Base-by-base conservation (phyloP, 2,113 vertebrate species). In the Gavia stellata region DNA sequence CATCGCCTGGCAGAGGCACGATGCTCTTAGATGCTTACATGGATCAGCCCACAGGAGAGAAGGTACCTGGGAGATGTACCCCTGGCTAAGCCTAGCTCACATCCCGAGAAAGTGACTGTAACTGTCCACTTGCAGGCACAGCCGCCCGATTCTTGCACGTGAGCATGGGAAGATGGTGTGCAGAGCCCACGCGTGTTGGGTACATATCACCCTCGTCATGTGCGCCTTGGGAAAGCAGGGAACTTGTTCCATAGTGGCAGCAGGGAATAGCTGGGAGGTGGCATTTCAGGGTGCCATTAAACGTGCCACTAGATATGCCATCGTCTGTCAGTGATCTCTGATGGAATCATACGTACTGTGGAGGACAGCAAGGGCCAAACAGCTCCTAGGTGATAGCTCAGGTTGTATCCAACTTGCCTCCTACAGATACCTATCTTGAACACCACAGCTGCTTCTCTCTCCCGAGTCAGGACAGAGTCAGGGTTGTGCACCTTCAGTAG, bases 371-470 rank as follows among this genome's bases (percentile, higher is more conserved):
- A 79, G 50, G 20, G 42, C 33, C 70, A 66, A 56, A 62, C 3
- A n/a, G 16, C 42, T 70, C 49, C 61, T 47, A 19, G 42, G 5
- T 70, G 68, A 71, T 55, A 40, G 33, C 6, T 56, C 0, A 0
- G 66, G 66, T n/a, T 14, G 4, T 6, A 23, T 7, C 34, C 42
- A 52, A 20, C 81, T 7, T 47, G 44, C 8, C 5, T 45, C 20
- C 47, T 17, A 9, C 0, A 0, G 36, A 62, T 14, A 49, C 23
- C 25, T n/a, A n/a, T n/a, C 63, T 59, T 4, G 2, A 66, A 31
- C 40, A 55, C 8, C n/a, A 55, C 24, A 49, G 28, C 40, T 44
- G 5, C 50, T 40, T 28, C 52, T 49, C 26, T 72, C 50, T 29
- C 10, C 40, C 28, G 67, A 17, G 19, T 23, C 19, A 26, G 20